phyloP scores from a whole-genome alignment of 2,797 vertebrate genomes.

The Tenualosa thibaudeaui region DNA sequence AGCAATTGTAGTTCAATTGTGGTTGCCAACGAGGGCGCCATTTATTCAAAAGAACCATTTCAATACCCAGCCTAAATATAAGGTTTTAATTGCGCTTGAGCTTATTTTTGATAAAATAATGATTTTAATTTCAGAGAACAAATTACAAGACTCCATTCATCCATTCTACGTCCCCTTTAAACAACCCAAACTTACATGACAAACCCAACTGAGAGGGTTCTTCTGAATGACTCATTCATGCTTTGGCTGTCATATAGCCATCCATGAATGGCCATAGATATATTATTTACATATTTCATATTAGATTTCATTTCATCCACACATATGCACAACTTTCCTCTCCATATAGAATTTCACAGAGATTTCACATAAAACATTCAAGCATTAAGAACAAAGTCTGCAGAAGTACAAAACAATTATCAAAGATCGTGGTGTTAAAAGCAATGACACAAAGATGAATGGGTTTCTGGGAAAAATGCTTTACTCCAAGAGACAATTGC shows the following conservation, averaged over 20 bases:
- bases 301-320: background rate
- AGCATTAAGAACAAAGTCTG: background rate
- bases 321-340: background rate
- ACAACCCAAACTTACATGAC: conserved; percentile 36
- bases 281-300: background rate
- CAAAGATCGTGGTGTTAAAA: background rate
- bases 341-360: background rate
- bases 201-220: background rate
- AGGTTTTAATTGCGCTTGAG: too few species aligned
- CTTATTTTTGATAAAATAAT: too few species aligned
- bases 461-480: background rate
- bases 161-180: conserved; percentile 14
- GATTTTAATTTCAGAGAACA: too few species aligned
- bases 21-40: too few species aligned
- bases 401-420: background rate
- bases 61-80: too few species aligned
- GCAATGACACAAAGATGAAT: background rate
- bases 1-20: too few species aligned
- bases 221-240: conserved; percentile 33
- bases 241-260: conserved; percentile 35
- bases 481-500: background rate
- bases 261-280: conserved; percentile 43
- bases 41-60: too few species aligned
- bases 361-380: background rate
- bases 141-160: too few species aligned